A percentile compares a stretch with the other conserved stretches of the same genome.
These are phyloP conservation scores for Hapalemur alaotrensis DNA, from an alignment of 2,797 vertebrate species.

Conservation along the genomic window DNA sequence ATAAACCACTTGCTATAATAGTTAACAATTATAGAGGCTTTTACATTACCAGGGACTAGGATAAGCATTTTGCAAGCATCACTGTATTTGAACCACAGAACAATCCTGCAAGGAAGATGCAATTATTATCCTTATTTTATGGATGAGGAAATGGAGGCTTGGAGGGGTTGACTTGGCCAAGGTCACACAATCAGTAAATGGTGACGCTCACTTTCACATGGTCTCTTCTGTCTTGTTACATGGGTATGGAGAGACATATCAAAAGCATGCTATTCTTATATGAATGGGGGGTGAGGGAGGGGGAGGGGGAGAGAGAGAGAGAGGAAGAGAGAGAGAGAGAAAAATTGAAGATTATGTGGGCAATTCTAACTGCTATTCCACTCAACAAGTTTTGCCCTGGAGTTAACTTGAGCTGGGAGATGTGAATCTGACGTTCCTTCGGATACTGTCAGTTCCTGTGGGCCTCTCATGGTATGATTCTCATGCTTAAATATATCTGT, in stretches of 20 bases:
- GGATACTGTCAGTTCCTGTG: neutral
- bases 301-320: neutral
- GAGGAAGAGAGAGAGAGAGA: neutral
- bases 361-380: neutral
- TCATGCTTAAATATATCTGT: neutral
- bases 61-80: neutral
- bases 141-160: neutral
- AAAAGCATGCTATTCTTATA: neutral
- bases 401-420: slow-evolving; percentile 23
- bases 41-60: neutral
- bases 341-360: neutral
- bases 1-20: neutral
- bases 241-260: neutral
- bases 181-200: neutral
- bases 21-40: neutral
- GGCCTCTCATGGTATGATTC: neutral
- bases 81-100: slow-evolving; percentile 5
- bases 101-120: neutral
- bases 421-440: neutral
- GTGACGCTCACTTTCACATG: neutral
- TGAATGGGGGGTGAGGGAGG: neutral
- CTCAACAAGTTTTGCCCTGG: slow-evolving; percentile 16
- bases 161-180: neutral
- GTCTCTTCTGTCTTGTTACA: neutral
- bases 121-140: slow-evolving; percentile 28